Conservation (phyloP, 2,113 vertebrate genomes). For the Pantherophis guttatus region DNA sequence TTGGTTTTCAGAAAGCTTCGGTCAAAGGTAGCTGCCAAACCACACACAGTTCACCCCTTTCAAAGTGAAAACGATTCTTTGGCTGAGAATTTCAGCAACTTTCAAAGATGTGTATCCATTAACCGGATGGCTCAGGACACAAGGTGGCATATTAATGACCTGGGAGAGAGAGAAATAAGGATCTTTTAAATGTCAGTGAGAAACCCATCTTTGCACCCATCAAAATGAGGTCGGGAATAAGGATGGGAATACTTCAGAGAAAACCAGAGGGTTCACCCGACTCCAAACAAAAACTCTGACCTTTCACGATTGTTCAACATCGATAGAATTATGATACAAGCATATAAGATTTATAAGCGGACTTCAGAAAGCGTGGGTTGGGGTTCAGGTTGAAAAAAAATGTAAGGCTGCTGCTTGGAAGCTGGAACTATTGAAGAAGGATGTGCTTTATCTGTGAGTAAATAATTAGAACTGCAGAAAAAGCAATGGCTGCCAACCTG, state of each 20-base stretch:
- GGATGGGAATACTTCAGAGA: neutral
- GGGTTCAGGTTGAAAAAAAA: neutral
- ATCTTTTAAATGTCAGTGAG: neutral
- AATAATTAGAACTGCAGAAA: no score
- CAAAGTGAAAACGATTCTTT: neutral
- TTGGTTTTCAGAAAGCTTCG: neutral
- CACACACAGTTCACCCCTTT: neutral
- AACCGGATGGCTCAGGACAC: neutral
- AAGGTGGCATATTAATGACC: neutral
- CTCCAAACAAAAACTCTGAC: neutral
- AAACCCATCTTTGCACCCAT: neutral
- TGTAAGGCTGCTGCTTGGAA: neutral
- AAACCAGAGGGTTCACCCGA: neutral
- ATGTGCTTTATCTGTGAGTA: neutral
- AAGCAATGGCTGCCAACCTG: no score
- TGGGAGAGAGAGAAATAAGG: no score
- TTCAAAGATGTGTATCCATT: neutral
- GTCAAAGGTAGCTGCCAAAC: no score
- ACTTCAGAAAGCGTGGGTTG: neutral
- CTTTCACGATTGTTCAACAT: neutral
- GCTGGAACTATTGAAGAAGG: no score
- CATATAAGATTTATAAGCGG: neutral
- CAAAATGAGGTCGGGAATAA: neutral
- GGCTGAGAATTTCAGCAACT: neutral
- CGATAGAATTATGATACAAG: neutral